Conservation (phyloP, 2,888 invertebrate species). For the Eupeodes luniger region DNA sequence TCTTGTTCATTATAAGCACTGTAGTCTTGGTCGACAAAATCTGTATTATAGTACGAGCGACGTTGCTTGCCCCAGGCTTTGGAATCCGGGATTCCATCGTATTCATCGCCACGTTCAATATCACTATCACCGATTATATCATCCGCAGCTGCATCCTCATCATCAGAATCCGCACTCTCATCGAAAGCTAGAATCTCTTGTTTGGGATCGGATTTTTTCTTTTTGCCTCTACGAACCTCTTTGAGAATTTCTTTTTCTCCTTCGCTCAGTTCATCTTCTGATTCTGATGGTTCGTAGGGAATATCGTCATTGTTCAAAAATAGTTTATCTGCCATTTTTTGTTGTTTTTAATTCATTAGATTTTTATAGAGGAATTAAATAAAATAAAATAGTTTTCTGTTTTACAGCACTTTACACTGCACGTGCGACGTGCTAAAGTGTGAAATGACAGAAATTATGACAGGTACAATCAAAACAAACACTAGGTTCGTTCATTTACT, state of each 20-base stretch:
- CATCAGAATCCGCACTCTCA: constrained; percentile 82
- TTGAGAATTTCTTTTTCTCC: constrained; percentile 87
- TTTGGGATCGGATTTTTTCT: constrained; percentile 85
- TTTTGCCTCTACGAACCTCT: constrained; percentile 85
- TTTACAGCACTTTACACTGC: background rate
- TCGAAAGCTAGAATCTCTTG: constrained; percentile 88
- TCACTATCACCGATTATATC: constrained; percentile 88
- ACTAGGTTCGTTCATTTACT: too few species aligned
- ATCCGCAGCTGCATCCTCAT: constrained; percentile 85
- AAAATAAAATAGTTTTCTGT: background rate
- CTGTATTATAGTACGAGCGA: constrained; percentile 92
- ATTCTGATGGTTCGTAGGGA: constrained; percentile 88
- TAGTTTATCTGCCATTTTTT: constrained; percentile 79
- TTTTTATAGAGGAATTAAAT: background rate
- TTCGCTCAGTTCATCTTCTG: constrained; percentile 89
- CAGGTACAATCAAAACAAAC: background rate
- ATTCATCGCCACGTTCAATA: constrained; percentile 90
- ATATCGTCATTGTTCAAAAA: constrained; percentile 78
- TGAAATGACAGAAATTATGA: background rate
- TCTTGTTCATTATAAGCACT: constrained; percentile 84
- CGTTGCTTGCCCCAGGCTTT: constrained; percentile 96
- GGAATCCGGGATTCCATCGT: constrained; percentile 90
- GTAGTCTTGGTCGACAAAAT: constrained; percentile 95
- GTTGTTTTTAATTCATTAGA: constrained; percentile 13
- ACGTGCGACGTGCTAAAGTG: background rate